Base-by-base conservation (phyloP, 2,797 vertebrate genomes). In the Anolis apletophallus region DNA sequence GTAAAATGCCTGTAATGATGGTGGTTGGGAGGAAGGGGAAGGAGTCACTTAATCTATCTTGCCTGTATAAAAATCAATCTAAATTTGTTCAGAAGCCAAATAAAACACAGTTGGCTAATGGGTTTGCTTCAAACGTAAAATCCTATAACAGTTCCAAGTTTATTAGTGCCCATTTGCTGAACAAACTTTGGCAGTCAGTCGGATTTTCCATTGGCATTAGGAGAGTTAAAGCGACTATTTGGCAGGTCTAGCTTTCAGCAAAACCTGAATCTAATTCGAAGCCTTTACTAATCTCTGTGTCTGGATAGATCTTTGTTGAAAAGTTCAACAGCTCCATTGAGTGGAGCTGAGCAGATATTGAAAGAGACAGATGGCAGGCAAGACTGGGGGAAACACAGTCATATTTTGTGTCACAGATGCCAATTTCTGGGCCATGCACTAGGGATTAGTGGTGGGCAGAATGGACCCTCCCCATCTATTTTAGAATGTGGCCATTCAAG, bases 151-250 rank as follows among this genome's bases (percentile, higher is more conserved):
- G 91, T 92, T 93, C 91, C 80, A 90, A 90, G 88, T 93, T 95
- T 94, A 94, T 96, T 95, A 93, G 93, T 69, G 83, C 88, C 85
- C 88, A 93, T 93, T 90, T 89, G 90, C 88, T 93, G 92, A 94
- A 87, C 83, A 91, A 90, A 59, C 84, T 90, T 94, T 96, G 95
- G 94, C 94, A 89, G 74, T 68, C 0, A 9, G 14, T 52, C 87
- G 90, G 93, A 87, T 93, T 96, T 96, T 95, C 93, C 94, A 90
- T 71, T 91, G 93, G 93, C 90, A 50, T 34, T 61, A 82, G 61
- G 76, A 91, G 52, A 52, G 64, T 90, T 78, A 83, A 87, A 89
- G 88, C 86, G 88, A 81, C 88, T 83, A 84, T 88, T 85, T 93
- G 95, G 94, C 95, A 95, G 89, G 81, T 83, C 84, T 68, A 81